Base-by-base conservation (phyloP, 1,140 invertebrate genomes). In the Mycetomoellerius zeteki region DNA sequence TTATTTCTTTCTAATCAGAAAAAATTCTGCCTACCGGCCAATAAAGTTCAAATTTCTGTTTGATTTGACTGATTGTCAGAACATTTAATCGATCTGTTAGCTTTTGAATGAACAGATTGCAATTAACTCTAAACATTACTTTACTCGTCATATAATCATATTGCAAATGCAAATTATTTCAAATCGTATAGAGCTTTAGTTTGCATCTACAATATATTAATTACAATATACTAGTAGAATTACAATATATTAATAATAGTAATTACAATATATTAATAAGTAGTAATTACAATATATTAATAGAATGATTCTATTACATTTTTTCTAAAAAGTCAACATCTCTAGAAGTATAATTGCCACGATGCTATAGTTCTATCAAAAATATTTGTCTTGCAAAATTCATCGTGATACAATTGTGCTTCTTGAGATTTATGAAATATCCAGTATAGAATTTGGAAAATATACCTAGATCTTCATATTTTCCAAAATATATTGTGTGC, bases 391-490 rank as follows among this genome's bases (percentile, higher is more conserved):
- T 52, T 24, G 27, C 14, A 19, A 24, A 30, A 62, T 27, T 24
- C 47, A 47, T 27, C 43, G 14, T 67, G 43, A 10, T 64, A 19
- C 43, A 65, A 43, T 50, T 52, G 3, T 21, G 62, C 3, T 24
- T 80, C 27, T 52, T 65, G 47, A 54, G 60, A 80, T 65, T 78
- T 78, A 78, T 33, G n/a, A 6, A 33, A 80, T 80, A 80, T 12
- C 60, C 6, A 47, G 2, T 47, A 47, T 47, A 4, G 47, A 47
- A 47, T 47, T 12, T 47, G 3, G 12, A 47, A 0, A 47, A 47
- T 47, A 14, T n/a, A n/a, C n/a, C n/a, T n/a, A 47, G 0, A 47
- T 47, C 47, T 47, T 7, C 33, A 37, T 47, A 47, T 47, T n/a
- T 54, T 54, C 6, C 6, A 54, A 19, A 54, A 54, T 54, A n/a